Percentiles rank a stretch among this genome's conserved stretches.
Conservation (phyloP, 2,113 vertebrate genomes). For the Pterocles gutturalis region DNA sequence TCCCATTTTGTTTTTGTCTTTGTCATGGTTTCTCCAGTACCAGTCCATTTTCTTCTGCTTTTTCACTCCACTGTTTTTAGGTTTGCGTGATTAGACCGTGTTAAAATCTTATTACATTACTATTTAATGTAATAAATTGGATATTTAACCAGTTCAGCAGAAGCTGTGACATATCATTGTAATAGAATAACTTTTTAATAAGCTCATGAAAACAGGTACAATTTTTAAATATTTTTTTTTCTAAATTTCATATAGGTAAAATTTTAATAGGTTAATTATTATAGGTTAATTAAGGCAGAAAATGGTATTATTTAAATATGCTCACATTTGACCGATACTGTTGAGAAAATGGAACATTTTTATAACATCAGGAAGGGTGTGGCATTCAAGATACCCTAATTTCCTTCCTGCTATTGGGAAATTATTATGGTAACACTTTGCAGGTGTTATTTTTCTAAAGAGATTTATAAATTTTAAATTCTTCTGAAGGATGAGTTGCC, state of each 20-base stretch:
- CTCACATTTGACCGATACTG: neutral
- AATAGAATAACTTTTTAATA: neutral
- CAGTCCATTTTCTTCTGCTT: neutral
- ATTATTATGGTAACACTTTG: conserved; percentile 6
- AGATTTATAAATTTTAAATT: neutral
- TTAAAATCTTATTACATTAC: neutral
- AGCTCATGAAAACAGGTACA: neutral
- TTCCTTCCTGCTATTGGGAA: neutral
- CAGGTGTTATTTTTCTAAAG: conserved; percentile 18
- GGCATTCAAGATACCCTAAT: neutral
- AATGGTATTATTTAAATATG: neutral
- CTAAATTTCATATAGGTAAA: neutral
- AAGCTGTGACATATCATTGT: neutral
- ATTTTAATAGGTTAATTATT: neutral
- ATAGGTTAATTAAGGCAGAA: neutral
- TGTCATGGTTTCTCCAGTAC: neutral
- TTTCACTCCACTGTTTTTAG: neutral
- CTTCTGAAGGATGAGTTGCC: neutral
- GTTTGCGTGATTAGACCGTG: neutral
- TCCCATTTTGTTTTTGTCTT: neutral
- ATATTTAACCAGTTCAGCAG: neutral
- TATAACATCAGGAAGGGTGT: neutral
- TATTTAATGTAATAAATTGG: neutral
- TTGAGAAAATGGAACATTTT: conserved; percentile 4
- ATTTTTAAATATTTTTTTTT: neutral